Base-by-base conservation (phyloP, 2,888 invertebrate genomes). In the Shargacucullia verbasci region DNA sequence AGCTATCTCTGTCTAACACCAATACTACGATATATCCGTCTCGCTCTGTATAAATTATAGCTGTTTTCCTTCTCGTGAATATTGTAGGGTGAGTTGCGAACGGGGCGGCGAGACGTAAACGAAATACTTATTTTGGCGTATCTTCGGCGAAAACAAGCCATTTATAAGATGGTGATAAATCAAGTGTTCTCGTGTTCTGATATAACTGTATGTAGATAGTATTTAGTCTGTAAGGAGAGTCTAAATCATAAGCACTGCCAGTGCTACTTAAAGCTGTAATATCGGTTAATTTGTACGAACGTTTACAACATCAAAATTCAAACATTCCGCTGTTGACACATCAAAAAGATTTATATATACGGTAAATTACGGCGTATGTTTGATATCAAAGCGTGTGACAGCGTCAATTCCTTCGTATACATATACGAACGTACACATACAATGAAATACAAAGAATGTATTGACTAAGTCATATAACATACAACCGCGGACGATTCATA, bases 121-220 rank as follows among this genome's bases (percentile, higher is more conserved):
- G 86, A 85, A 89, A 88, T 88, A 85, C 84, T 87, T 88, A 87
- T 87, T 89, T 84, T 81, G 81, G 82, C 81, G 80, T 83, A 85
- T 85, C 85, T 84, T 85, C 75, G 81, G 79, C 85, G 82, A 87
- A 90, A 91, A 91, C 89, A 90, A 90, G 84, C 83, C 86, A 89
- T 88, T 88, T 87, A 79, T 86, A 85, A 81, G 80, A 78, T 73
- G 73, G 82, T 66, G 69, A 88, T 90, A 89, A 88, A 90, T 90
- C 85, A 85, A 82, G 74, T 59, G 63, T 70, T 76, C 76, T 76
- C 63, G 73, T 70, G 52, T 69, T 71, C 61, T 54, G 70, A 53
- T 65, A 69, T 60, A 43, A 69, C 40, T 50, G 44, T 65, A 59
- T 65, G 55, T 61, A 55, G 58, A 52, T 61, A 59, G 63, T 69